phyloP scores from a whole-genome alignment of 1,140 invertebrate genomes.

The Reticulitermes speratus region DNA sequence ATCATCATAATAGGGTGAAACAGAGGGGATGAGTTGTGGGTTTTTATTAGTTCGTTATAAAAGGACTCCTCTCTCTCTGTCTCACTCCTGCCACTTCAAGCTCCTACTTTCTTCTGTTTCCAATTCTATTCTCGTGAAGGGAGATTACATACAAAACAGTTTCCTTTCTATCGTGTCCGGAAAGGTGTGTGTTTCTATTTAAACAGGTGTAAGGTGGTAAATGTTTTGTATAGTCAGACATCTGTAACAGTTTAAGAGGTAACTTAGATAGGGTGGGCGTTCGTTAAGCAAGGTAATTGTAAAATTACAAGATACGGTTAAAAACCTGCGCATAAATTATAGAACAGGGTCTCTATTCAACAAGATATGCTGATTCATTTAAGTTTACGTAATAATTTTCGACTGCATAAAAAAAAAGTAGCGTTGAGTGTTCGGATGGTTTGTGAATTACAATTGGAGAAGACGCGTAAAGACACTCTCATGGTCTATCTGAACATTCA shows the following conservation, averaged over 20 bases:
- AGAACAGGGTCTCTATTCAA: no score
- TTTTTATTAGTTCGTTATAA: conserved; percentile 18
- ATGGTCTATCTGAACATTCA: no score
- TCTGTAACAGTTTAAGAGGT: background rate
- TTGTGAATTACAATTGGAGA: no score
- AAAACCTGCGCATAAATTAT: no score
- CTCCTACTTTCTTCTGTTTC: no score
- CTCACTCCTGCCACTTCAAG: no score
- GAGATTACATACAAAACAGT: background rate
- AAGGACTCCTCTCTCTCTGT: background rate
- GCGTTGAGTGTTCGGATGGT: no score
- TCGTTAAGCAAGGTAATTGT: background rate
- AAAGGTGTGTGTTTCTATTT: background rate
- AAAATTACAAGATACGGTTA: background rate
- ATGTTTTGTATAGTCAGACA: background rate
- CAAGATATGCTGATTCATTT: no score
- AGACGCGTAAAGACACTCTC: no score
- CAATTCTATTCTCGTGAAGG: background rate
- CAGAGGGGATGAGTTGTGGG: background rate
- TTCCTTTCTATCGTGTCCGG: background rate
- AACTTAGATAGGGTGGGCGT: background rate
- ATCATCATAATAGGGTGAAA: background rate
- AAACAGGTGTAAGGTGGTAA: background rate
- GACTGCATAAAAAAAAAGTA: no score
- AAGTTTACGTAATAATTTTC: no score